Percentiles rank a stretch among this genome's conserved stretches.
phyloP scores from a whole-genome alignment of 1,140 invertebrate species.

The Drosophila fuyamai region DNA sequence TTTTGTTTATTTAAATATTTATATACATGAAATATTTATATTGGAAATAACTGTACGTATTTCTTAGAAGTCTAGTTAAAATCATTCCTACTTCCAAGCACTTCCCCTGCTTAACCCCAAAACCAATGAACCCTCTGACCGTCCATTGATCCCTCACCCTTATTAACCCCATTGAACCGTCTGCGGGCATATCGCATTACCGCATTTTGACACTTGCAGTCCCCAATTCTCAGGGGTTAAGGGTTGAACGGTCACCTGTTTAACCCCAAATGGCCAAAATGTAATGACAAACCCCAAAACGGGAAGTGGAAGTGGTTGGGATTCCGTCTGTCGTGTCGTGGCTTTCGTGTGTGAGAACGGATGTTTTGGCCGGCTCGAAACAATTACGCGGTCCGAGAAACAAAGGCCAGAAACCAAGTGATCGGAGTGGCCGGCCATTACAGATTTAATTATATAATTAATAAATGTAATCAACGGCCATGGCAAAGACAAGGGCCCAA shows the following conservation, averaged over 20 bases:
- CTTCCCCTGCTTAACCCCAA: conserved; percentile 10
- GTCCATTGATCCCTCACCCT: conserved; percentile 30
- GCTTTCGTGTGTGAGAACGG: conserved; percentile 66
- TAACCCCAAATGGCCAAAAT: conserved; percentile 8
- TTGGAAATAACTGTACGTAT: not conserved
- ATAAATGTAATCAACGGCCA: conserved; percentile 79
- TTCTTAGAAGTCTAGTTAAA: no score
- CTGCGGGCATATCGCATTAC: conserved; percentile 35
- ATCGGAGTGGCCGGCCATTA: conserved; percentile 59
- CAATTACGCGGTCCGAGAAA: conserved; percentile 63
- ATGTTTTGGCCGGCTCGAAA: conserved; percentile 64
- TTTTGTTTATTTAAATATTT: not conserved
- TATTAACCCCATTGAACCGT: conserved; percentile 24
- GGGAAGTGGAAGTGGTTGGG: conserved; percentile 78
- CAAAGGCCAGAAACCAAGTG: conserved; percentile 49
- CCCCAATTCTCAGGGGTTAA: conserved; percentile 39
- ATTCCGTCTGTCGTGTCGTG: conserved; percentile 17
- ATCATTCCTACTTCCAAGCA: conserved; percentile 15
- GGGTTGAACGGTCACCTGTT: conserved; percentile 53
- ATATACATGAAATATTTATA: no score
- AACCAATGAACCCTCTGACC: conserved; percentile 18
- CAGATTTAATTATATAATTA: conserved; percentile 83
- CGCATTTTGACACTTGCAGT: conserved; percentile 35
- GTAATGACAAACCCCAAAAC: conserved; percentile 48
- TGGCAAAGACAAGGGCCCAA: conserved; percentile 18